phyloP scores from a whole-genome alignment of 2,797 vertebrate genomes.

The Holocentrus rufus region DNA sequence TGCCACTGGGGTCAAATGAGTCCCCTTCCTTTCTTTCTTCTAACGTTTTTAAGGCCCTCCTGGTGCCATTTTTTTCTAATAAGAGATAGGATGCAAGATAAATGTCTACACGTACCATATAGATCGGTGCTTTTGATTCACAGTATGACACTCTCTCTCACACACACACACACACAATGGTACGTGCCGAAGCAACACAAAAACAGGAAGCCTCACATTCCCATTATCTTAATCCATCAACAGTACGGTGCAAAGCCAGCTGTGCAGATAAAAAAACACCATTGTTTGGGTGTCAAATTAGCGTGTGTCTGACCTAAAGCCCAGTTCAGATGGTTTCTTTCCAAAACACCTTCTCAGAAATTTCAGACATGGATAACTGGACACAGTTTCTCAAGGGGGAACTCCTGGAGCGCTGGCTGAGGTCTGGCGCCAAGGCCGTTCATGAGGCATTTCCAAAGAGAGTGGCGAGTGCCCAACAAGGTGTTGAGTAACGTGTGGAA shows the following conservation, averaged over 20 bases:
- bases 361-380: constrained; percentile 14
- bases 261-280: constrained; percentile 28
- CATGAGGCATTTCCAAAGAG: background rate
- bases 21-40: background rate
- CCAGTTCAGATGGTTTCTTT: constrained; percentile 38
- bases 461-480: background rate
- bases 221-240: constrained; percentile 41
- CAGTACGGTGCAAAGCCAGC: constrained; percentile 35
- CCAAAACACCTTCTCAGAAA: constrained; percentile 46
- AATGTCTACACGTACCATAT: background rate
- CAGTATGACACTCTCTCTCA: constrained; percentile 22
- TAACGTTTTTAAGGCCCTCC: background rate
- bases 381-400: constrained; percentile 44
- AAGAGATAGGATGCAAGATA: background rate
- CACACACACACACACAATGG: background rate
- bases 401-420: constrained; percentile 17
- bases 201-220: constrained; percentile 72
- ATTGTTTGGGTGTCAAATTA: constrained; percentile 58
- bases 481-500: background rate
- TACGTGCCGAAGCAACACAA: constrained; percentile 37
- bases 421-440: constrained; percentile 32
- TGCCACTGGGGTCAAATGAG: background rate
- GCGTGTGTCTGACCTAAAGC: constrained; percentile 51
- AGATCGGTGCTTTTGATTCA: constrained; percentile 19
- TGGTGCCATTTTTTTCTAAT: background rate